Percentiles rank a stretch among this genome's conserved stretches.
Conservation (phyloP, 1,140 invertebrate genomes). For the Arctopsyche grandis region DNA sequence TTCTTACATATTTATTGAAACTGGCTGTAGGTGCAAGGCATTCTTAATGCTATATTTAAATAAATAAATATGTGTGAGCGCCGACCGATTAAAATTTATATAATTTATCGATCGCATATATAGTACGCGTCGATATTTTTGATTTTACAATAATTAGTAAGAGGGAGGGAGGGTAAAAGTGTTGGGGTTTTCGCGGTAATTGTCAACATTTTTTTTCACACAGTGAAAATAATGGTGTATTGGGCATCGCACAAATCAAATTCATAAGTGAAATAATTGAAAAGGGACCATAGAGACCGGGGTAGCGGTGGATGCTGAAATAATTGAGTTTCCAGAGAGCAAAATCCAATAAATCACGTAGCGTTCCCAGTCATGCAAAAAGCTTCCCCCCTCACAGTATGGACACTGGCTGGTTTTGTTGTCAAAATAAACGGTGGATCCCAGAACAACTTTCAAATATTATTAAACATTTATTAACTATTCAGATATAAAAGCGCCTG, state of each 20-base stretch:
- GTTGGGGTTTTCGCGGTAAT: too few species aligned
- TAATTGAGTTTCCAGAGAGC: constrained; percentile 27
- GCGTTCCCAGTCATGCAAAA: constrained; percentile 5
- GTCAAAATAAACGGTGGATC: constrained; percentile 9
- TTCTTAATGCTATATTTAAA: too few species aligned
- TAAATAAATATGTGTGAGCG: too few species aligned
- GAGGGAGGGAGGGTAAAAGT: too few species aligned
- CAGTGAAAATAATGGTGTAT: too few species aligned
- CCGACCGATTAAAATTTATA: neutral
- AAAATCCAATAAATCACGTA: constrained; percentile 29
- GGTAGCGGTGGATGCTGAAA: neutral
- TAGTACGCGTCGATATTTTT: too few species aligned
- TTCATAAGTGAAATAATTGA: constrained; percentile 10
- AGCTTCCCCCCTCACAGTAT: neutral
- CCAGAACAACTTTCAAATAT: neutral
- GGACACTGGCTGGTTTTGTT: neutral
- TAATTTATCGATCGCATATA: neutral
- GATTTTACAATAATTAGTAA: too few species aligned
- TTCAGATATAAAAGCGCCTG: too few species aligned
- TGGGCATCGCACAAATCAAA: too few species aligned
- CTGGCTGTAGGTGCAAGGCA: too few species aligned
- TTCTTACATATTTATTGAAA: too few species aligned
- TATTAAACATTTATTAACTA: neutral
- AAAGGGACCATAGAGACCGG: neutral
- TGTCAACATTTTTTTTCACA: too few species aligned